Evolutionary conservation across 2,888 invertebrate species (phyloP), one percentile per base, ranked within the genome.

Genomic region (Pristionchus maxplancki): DNA sequence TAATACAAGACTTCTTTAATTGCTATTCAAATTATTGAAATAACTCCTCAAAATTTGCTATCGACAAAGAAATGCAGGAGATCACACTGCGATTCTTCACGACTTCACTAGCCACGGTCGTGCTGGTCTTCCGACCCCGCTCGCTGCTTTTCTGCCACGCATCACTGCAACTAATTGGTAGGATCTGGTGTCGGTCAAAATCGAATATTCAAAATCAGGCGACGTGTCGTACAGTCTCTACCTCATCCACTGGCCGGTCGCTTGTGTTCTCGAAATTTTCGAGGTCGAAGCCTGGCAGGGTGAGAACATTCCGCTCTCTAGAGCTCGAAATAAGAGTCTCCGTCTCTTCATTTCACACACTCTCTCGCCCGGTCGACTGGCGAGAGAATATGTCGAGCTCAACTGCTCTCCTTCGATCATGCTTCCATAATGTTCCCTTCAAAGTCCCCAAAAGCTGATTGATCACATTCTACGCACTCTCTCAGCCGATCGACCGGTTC

Each of bases 161-260:
- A 71, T 15, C 37, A 8, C 37, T 71, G 17, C 37, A 71, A 17
- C 6, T 71, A 1, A 37, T 71, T 20, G 71, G 71, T 71, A 64
- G 3, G 58, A 4, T 24, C 17, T 58, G 17, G 24, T 24, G 17
- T 20, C 58, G 1, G 24, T 6, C 20, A 58, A 5, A n/a, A 6
- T 58, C 20, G 6, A 24, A 1, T 24, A 37, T 37, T 9, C 5
- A 34, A 37, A 34, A 34, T 71, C 37, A 71, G 71, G 71, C 20
- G 71, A 71, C 71, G 0, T 37, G 0, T 71, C 71, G 17, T 71
- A 71, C 71, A 71, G 71, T 71, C 71, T 71, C 24, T 71, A 71
- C 24, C 71, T 71, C 6, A 71, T 71, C 37, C 71, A 71, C 71
- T 71, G 71, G 71, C 71, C 71, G 71, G 37, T 71, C 71, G 71